A percentile compares a stretch with the other conserved stretches of the same genome.
These are phyloP conservation scores for Euclidia mi DNA, from an alignment of 2,888 invertebrate species.

Conservation along the genomic window DNA sequence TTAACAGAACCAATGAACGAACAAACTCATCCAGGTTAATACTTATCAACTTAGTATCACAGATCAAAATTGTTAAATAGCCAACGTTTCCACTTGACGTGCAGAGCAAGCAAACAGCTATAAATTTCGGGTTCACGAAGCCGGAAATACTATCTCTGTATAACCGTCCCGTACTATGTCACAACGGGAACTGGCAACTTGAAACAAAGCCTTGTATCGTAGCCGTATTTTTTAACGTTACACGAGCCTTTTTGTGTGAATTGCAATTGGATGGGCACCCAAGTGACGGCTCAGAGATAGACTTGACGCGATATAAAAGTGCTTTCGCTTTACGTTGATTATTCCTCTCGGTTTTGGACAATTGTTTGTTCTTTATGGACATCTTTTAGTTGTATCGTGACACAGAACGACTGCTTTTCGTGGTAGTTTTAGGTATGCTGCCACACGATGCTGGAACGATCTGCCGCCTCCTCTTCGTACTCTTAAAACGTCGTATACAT, in stretches of 20 bases:
- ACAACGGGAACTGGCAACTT: slow-evolving; percentile 45
- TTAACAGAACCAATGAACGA: slow-evolving; percentile 4
- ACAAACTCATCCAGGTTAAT: slow-evolving; percentile 29
- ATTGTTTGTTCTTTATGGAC: background rate
- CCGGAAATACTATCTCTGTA: slow-evolving; percentile 71
- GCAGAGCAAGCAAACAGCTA: slow-evolving; percentile 70
- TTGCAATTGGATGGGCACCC: slow-evolving; percentile 42
- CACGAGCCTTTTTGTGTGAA: slow-evolving; percentile 52
- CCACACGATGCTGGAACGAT: too few relatives aligned
- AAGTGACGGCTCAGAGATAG: slow-evolving; percentile 38
- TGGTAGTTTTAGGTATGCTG: too few relatives aligned
- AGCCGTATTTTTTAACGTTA: slow-evolving; percentile 58
- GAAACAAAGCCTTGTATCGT: slow-evolving; percentile 55
- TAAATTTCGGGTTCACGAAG: slow-evolving; percentile 72
- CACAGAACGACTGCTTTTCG: too few relatives aligned
- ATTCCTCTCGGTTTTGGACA: slow-evolving; percentile 15
- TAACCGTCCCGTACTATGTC: slow-evolving; percentile 59
- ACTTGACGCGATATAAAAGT: slow-evolving; percentile 45
- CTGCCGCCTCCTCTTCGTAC: too few relatives aligned
- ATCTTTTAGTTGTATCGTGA: too few relatives aligned
- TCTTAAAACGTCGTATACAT: too few relatives aligned
- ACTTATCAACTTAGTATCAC: slow-evolving; percentile 55
- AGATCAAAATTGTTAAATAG: slow-evolving; percentile 77
- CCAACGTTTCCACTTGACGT: slow-evolving; percentile 68
- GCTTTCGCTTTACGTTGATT: slow-evolving; percentile 31